These are phyloP conservation scores for Cebus imitator DNA, from an alignment of 2,113 vertebrate species.

Conservation along the genomic window DNA sequence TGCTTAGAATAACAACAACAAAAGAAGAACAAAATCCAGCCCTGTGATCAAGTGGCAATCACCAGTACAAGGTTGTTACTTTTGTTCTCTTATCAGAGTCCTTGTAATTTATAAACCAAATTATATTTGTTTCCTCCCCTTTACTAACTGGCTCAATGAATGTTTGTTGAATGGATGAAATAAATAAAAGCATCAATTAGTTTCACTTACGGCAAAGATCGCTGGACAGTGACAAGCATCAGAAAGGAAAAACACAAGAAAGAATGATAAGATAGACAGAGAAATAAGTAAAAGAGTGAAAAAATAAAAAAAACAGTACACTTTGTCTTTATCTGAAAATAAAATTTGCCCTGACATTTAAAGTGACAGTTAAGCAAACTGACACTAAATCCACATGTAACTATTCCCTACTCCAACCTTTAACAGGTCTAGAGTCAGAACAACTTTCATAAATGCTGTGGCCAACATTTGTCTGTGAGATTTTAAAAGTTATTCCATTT, in stretches of 20 bases:
- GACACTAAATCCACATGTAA: not conserved
- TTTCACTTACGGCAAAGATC: not conserved
- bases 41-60: not conserved
- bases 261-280: not conserved
- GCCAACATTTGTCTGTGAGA: not conserved
- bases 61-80: not conserved
- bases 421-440: not conserved
- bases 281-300: not conserved
- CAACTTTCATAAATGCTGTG: not conserved
- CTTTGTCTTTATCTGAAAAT: not conserved
- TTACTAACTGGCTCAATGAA: not conserved
- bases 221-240: not conserved
- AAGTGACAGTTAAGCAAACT: not conserved
- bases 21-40: not conserved
- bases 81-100: not conserved
- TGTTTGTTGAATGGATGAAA: constrained; percentile 19
- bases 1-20: not conserved
- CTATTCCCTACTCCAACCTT: not conserved
- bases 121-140: not conserved
- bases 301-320: not conserved
- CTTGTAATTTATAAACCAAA: not conserved
- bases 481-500: not conserved
- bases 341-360: not conserved
- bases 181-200: not conserved
- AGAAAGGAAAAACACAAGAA: not conserved